Base-by-base conservation (phyloP, 2,797 vertebrate species). In the Danio aesculapii region DNA sequence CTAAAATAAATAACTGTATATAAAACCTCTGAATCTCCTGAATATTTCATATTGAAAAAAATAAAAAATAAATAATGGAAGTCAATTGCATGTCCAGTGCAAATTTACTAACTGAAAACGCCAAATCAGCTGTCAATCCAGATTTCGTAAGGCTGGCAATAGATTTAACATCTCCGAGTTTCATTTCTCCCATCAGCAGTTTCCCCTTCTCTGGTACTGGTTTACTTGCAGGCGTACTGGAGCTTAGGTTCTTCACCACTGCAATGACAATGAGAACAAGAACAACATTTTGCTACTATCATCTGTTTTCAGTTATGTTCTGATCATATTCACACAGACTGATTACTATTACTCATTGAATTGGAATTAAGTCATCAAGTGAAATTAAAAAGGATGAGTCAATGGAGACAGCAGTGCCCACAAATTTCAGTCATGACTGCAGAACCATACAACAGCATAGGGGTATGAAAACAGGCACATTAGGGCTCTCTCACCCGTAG, bases 111-210 rank as follows among this genome's bases (percentile, higher is more conserved):
- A 84, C 86, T 47, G 82, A 79, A 71, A 79, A 46, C 5, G 87
- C 75, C 30, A 94, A 93, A 62, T 82, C 83, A 19, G 90, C 87
- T 0, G 92, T 89, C 78, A 95, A 75, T 47, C 89, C 91, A 0
- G 89, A 90, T 9, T 92, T 89, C 46, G 90, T 95, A 67, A 94
- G 53, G 12, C 90, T 88, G 5, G 86, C 86, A 71, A 93, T 91
- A 77, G 90, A 84, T 61, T 88, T 92, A 84, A 93, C 91, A 84
- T 95, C 88, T 1, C 86, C 85, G 0, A 91, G 84, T 61, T 88
- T 92, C 86, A 93, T 93, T 81, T 94, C 88, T 1, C 87, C 84
- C 0, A 91, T 85, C 14, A 90, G 89, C n/a, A 91, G 92, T 77
- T 83, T 90, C 79, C 86, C 86, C 69, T 88, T 75, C 44, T 88